These are phyloP conservation scores for Pogonomyrmex barbatus DNA, from an alignment of 1,140 invertebrate genomes.

Conservation along the genomic window DNA sequence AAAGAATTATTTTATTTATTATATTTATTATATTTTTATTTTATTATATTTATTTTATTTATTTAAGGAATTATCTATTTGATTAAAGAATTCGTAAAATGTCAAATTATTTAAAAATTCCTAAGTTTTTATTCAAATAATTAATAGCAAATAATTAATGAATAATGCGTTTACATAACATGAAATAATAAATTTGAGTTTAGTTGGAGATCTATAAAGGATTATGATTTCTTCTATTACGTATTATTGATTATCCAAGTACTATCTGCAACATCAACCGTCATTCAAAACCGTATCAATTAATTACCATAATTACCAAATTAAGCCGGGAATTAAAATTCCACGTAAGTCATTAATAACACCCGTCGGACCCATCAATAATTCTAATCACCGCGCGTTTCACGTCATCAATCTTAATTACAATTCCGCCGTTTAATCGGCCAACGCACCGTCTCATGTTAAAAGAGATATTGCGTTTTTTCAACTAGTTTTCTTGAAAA, in stretches of 20 bases:
- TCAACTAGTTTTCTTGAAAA: constrained; percentile 15
- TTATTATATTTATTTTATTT: too few relatives aligned
- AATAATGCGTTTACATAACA: neutral
- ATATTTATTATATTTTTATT: too few relatives aligned
- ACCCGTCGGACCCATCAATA: constrained; percentile 60
- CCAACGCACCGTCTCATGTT: constrained; percentile 29
- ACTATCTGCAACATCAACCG: constrained; percentile 31
- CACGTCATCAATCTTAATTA: constrained; percentile 62
- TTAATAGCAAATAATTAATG: neutral
- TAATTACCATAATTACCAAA: constrained; percentile 61
- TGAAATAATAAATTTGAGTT: neutral
- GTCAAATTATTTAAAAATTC: neutral
- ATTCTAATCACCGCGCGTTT: constrained; percentile 57
- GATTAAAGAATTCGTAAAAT: neutral
- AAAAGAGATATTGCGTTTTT: constrained; percentile 11
- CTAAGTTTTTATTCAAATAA: neutral
- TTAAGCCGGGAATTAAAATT: constrained; percentile 58
- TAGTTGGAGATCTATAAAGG: neutral
- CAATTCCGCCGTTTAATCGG: constrained; percentile 51
- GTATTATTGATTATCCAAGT: constrained; percentile 53
- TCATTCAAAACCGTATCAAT: constrained; percentile 55
- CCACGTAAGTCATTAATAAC: constrained; percentile 61
- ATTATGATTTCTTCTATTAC: constrained; percentile 36
- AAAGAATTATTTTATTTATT: too few relatives aligned
- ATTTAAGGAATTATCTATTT: neutral